Base-by-base conservation (phyloP, 1,140 invertebrate species). In the Mercenaria mercenaria region DNA sequence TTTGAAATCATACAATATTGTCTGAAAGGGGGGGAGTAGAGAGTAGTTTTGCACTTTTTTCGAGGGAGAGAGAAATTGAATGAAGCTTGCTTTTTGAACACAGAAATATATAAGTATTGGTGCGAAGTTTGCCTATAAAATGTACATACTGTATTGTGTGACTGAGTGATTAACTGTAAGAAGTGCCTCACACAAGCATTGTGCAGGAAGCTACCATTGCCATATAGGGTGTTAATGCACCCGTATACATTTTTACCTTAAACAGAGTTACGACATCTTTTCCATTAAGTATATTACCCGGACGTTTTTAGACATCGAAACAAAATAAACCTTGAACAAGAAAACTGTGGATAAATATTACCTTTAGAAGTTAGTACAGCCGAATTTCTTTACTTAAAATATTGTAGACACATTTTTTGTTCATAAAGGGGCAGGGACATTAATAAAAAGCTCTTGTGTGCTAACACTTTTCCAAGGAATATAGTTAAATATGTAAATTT, bases 131-230 rank as follows among this genome's bases (percentile, higher is more conserved):
- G 52, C 52, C 52, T 29, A 67, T 67, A 20, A 32, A 67, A 34
- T 67, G 32, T 67, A 67, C 61, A 67, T 37, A 37, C 61, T 67
- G 61, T 67, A 29, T 29, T 67, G 61, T 37, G 56, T 59, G 61
- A 32, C 20, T 67, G 61, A 67, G 6, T 37, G 61, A 34, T 34
- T 67, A 13, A 10, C 10, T 67, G 61, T 32, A 32, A 6, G 20
- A 67, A 67, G 61, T 67, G 61, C 61, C 61, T 67, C 3, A 15
- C 13, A 67, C 61, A 67, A 10, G n/a, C 11, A 34, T 32, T 32
- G 13, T 67, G 61, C 32, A 67, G 61, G 61, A 10, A 67, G 32
- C 52, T 56, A 56, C 23, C 52, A 56, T 56, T 56, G 23, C 52
- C 52, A 56, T 56, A 56, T 15, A 56, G 23, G 23, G 52, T 15